These are phyloP conservation scores for Melipona bicolor DNA, from an alignment of 2,888 invertebrate species.

Conservation along the genomic window DNA sequence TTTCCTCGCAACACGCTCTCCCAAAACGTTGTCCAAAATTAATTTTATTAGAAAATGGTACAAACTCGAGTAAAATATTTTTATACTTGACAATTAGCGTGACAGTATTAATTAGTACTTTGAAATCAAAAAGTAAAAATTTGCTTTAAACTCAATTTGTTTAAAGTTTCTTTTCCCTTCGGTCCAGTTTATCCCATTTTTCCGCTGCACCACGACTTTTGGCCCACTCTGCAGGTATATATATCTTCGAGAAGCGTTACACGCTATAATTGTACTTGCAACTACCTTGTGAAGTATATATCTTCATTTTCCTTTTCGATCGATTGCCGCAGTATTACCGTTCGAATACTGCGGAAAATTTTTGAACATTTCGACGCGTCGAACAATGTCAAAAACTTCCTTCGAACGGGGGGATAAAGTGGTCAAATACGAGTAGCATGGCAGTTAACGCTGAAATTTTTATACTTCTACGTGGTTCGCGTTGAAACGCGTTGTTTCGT, in stretches of 20 bases:
- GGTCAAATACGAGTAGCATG: slow-evolving; percentile 19
- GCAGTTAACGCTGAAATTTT: slow-evolving; percentile 16
- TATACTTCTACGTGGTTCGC: not conserved
- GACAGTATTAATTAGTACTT: not conserved
- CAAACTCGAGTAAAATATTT: too few relatives aligned
- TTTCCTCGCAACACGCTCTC: too few relatives aligned
- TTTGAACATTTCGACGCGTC: not conserved
- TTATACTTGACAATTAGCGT: too few relatives aligned
- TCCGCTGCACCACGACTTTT: slow-evolving; percentile 3
- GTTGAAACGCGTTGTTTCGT: not conserved
- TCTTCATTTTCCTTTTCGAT: not conserved
- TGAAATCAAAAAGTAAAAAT: not conserved
- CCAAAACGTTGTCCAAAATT: too few relatives aligned
- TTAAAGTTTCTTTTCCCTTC: too few relatives aligned
- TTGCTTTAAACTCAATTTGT: not conserved
- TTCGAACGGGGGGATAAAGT: not conserved
- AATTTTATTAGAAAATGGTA: too few relatives aligned
- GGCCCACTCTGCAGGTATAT: slow-evolving; percentile 5
- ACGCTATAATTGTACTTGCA: slow-evolving; percentile 8
- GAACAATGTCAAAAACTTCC: slow-evolving; percentile 3
- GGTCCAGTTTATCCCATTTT: not conserved
- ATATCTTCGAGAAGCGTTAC: slow-evolving; percentile 1
- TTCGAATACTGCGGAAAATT: not conserved
- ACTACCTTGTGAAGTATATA: not conserved
- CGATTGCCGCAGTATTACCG: not conserved